phyloP scores from a whole-genome alignment of 2,113 vertebrate genomes.

The Apistogramma diplotaenia region DNA sequence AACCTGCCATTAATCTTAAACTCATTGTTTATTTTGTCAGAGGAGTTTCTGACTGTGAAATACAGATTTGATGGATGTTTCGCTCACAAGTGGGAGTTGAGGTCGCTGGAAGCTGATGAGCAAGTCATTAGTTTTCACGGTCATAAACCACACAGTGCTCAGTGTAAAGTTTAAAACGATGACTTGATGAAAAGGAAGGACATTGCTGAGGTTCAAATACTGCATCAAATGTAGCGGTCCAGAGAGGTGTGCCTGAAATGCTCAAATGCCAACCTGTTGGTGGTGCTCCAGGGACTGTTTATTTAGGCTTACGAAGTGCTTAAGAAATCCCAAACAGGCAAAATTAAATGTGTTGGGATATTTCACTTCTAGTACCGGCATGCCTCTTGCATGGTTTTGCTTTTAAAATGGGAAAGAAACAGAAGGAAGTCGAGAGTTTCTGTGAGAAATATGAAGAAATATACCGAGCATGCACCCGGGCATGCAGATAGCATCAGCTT shows the following conservation, averaged over 20 bases:
- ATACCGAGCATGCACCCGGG: neutral
- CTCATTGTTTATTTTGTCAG: neutral
- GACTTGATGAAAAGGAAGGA: neutral
- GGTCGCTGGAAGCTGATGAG: neutral
- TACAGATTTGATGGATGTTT: neutral
- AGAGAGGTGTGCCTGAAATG: neutral
- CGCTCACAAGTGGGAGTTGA: neutral
- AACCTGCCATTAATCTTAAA: neutral
- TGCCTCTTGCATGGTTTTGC: neutral
- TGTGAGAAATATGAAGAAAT: constrained; percentile 8
- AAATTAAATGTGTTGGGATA: neutral
- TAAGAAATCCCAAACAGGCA: neutral
- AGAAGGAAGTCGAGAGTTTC: neutral
- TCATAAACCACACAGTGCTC: neutral
- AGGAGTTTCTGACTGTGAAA: rapidly evolving
- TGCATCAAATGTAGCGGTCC: neutral
- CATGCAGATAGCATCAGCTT: constrained; percentile 8
- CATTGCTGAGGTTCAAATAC: neutral
- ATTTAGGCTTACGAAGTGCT: neutral
- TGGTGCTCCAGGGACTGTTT: neutral
- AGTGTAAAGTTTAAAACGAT: neutral
- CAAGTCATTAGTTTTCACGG: neutral
- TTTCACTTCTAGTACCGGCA: too few relatives aligned
- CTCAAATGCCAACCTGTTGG: neutral
- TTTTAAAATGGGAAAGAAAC: neutral